Evolutionary conservation across 1,140 invertebrate species (phyloP).

Genomic region (Batillaria attramentaria): DNA sequence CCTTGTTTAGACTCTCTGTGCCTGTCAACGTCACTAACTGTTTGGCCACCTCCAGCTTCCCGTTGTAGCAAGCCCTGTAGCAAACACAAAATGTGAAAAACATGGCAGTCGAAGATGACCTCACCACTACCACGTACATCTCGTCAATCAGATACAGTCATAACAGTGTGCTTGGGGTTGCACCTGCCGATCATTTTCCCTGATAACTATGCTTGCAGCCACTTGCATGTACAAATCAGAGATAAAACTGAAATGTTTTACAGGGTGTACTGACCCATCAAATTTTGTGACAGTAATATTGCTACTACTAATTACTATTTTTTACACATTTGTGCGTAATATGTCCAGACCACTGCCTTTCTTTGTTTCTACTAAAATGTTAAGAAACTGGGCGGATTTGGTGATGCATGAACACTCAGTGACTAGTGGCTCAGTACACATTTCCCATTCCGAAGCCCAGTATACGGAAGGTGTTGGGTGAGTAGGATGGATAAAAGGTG

Average conservation of each 20-base stretch:
- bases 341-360: no score
- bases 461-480: no score
- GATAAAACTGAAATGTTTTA: neutral
- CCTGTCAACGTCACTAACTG: constrained; percentile 69
- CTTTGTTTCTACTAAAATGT: no score
- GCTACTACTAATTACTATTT: no score
- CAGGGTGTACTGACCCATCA: neutral
- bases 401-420: no score
- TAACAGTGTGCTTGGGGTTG: neutral
- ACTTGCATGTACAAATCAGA: neutral
- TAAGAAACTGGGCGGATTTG: no score
- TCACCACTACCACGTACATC: neutral
- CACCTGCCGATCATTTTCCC: no score
- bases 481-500: no score
- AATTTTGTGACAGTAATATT: neutral
- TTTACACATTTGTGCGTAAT: no score
- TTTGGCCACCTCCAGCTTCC: constrained; percentile 72
- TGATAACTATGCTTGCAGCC: neutral
- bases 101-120: neutral
- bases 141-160: neutral
- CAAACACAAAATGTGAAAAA: constrained; percentile 22
- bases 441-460: no score
- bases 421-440: no score
- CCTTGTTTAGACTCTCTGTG: constrained; percentile 66
- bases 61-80: constrained; percentile 73